These are phyloP conservation scores for Silurus lanzhouensis DNA, from an alignment of 2,797 vertebrate species.

Conservation along the genomic window DNA sequence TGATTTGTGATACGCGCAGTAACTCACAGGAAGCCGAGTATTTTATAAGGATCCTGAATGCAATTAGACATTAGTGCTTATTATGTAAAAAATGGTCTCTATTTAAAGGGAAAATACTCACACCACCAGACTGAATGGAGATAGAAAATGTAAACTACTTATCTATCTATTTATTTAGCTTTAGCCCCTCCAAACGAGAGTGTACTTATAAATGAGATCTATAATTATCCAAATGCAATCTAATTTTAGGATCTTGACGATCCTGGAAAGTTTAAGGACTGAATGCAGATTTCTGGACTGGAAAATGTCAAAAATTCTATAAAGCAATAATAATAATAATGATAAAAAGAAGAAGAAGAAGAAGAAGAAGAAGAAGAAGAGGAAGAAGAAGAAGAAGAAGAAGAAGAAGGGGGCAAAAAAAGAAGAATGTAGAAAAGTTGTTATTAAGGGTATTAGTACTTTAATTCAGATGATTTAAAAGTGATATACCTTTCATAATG, in stretches of 20 bases:
- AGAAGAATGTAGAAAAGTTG: background rate
- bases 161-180: background rate
- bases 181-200: background rate
- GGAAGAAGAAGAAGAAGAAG: background rate
- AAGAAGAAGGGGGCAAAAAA: too few relatives aligned
- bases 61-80: conserved; percentile 4
- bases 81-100: background rate
- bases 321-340: background rate
- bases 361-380: background rate
- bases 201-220: background rate
- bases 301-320: background rate
- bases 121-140: background rate
- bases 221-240: background rate
- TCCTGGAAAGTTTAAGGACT: too few relatives aligned
- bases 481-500: background rate
- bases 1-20: conserved; percentile 18
- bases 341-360: too few relatives aligned
- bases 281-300: background rate
- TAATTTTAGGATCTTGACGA: too few relatives aligned
- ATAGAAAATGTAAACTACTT: background rate
- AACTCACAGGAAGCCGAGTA: conserved; percentile 12
- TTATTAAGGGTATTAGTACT: background rate
- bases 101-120: background rate
- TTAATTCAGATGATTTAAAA: background rate
- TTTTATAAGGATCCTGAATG: conserved; percentile 17